phyloP scores from a whole-genome alignment of 1,140 invertebrate species.

The Aricia agestis region DNA sequence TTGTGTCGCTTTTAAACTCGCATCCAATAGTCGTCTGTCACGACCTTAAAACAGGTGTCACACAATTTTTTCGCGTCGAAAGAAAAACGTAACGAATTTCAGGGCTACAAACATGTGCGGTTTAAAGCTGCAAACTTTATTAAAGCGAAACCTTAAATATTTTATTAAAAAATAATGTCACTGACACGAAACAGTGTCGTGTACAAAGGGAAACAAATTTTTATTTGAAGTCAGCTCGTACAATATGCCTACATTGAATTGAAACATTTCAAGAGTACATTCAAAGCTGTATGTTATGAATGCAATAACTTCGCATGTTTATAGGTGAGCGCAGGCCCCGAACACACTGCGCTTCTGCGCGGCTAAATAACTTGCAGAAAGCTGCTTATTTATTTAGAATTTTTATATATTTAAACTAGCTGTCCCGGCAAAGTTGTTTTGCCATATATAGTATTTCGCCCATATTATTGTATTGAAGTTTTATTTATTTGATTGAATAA shows the following conservation, averaged over 20 bases:
- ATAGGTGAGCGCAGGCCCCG: slow-evolving; percentile 6
- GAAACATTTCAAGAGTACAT: slow-evolving; percentile 19
- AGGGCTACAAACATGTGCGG: not conserved
- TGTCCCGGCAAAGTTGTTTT: too few relatives aligned
- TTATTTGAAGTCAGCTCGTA: slow-evolving; percentile 6
- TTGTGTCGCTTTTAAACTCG: too few relatives aligned
- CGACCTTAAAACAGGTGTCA: not conserved
- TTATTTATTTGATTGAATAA: too few relatives aligned
- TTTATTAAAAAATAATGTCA: slow-evolving; percentile 17
- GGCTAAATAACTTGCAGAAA: not conserved
- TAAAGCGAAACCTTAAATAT: not conserved
- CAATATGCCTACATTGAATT: slow-evolving; percentile 20
- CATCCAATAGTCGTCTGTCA: not conserved
- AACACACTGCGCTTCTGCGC: not conserved
- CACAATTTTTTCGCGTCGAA: not conserved
- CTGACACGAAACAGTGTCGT: not conserved
- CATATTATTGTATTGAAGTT: too few relatives aligned
- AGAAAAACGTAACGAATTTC: not conserved
- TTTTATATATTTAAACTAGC: too few relatives aligned
- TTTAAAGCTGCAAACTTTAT: not conserved
- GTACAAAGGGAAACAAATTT: slow-evolving; percentile 9
- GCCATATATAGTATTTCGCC: too few relatives aligned
- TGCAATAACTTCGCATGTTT: slow-evolving; percentile 13
- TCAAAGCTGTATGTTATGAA: slow-evolving; percentile 15
- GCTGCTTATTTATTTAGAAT: not conserved